Evolutionary conservation across 1,140 invertebrate genomes (phyloP).

Genomic region (silkworm (Bombyx mori)): DNA sequence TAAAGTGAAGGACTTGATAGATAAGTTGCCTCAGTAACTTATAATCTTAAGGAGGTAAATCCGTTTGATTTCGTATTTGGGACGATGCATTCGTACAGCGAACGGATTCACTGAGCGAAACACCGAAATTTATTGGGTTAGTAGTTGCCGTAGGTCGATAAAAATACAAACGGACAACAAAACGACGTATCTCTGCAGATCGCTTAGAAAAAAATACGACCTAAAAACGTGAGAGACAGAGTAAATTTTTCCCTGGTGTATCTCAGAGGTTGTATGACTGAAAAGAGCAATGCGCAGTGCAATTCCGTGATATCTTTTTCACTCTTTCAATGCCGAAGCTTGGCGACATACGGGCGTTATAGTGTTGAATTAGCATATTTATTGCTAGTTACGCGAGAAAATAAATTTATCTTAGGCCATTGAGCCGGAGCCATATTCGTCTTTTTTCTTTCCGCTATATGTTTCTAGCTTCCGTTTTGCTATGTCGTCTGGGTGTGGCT

Average conservation of each 20-base stretch:
- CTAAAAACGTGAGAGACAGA: constrained; percentile 44
- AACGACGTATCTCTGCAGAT: constrained; percentile 54
- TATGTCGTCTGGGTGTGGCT: constrained; percentile 19
- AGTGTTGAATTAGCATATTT: constrained; percentile 69
- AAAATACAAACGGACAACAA: constrained; percentile 45
- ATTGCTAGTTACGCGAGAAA: constrained; percentile 64
- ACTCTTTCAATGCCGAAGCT: constrained; percentile 58
- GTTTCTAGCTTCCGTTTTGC: constrained; percentile 20
- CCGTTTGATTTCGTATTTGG: constrained; percentile 55
- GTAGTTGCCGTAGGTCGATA: constrained; percentile 70
- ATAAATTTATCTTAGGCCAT: constrained; percentile 65
- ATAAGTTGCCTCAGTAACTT: constrained; percentile 21
- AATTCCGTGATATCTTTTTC: constrained; percentile 71
- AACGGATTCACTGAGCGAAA: constrained; percentile 67
- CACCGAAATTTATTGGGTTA: constrained; percentile 71
- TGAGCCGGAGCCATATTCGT: constrained; percentile 41
- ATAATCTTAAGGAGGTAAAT: constrained; percentile 40
- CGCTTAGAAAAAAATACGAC: constrained; percentile 51
- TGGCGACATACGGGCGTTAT: constrained; percentile 68
- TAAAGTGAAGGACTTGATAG: constrained; percentile 7
- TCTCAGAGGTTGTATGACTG: constrained; percentile 54
- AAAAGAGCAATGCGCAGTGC: constrained; percentile 66
- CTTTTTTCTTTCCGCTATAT: constrained; percentile 31
- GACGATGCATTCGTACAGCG: constrained; percentile 65
- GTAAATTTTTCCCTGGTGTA: constrained; percentile 44